These are phyloP conservation scores for Tigriopus japonicus DNA, from an alignment of 1,140 invertebrate species.

Conservation along the genomic window DNA sequence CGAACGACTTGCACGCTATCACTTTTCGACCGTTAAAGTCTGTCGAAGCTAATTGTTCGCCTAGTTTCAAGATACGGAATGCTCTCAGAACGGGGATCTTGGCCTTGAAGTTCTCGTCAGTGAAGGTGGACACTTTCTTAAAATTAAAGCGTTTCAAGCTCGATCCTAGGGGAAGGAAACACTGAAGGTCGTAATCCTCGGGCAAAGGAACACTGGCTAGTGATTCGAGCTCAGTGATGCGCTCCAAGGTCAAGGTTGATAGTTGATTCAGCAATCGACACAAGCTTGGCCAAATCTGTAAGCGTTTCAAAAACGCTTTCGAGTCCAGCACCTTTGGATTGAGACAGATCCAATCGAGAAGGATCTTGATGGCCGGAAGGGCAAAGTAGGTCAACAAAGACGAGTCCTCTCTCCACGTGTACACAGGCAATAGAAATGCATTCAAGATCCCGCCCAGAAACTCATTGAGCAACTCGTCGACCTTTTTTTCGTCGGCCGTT, in stretches of 20 bases:
- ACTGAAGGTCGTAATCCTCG: conserved; percentile 54
- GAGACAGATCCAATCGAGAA: conserved; percentile 45
- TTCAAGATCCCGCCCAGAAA: conserved; percentile 44
- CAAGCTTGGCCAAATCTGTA: conserved; percentile 54
- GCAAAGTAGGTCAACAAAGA: conserved; percentile 42
- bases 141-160: too few species aligned
- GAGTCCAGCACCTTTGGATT: conserved; percentile 36
- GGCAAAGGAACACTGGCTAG: conserved; percentile 43
- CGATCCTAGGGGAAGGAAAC: conserved; percentile 44
- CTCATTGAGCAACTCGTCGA: conserved; percentile 37
- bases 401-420: conserved; percentile 37
- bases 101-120: too few species aligned
- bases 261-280: conserved; percentile 47
- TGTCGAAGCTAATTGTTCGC: too few species aligned
- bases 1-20: too few species aligned
- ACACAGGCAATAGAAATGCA: conserved; percentile 45
- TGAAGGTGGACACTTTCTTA: too few species aligned
- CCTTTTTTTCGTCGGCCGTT: conserved; percentile 32
- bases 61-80: too few species aligned
- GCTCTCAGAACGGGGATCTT: too few species aligned
- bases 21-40: too few species aligned
- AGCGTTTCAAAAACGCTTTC: conserved; percentile 37
- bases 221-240: conserved; percentile 24
- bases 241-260: conserved; percentile 22
- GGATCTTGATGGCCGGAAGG: conserved; percentile 49